These are phyloP conservation scores for Thyatira batis DNA, from an alignment of 2,888 invertebrate species.

Conservation along the genomic window DNA sequence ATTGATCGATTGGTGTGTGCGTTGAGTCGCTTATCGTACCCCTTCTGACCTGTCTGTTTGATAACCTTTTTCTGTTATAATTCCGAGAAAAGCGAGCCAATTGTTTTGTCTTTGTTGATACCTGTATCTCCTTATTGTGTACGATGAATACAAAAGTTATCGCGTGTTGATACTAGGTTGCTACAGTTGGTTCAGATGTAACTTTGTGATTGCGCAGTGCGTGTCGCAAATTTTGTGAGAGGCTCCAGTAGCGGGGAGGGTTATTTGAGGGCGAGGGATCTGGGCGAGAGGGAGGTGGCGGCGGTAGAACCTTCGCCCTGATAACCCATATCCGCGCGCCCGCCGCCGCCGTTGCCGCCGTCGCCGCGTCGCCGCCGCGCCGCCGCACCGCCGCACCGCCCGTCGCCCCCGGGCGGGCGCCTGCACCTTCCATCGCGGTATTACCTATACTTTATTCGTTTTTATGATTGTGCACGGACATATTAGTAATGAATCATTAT, in stretches of 20 bases:
- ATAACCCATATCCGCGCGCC: constrained; percentile 64
- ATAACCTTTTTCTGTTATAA: constrained; percentile 50
- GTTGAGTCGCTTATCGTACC: constrained; percentile 54
- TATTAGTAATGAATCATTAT: too few species aligned
- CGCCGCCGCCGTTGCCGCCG: constrained; percentile 37
- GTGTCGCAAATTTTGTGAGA: constrained; percentile 40
- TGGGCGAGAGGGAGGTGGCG: constrained; percentile 20
- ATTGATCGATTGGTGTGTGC: constrained; percentile 37
- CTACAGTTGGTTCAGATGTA: constrained; percentile 17
- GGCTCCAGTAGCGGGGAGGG: constrained; percentile 33
- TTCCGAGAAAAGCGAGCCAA: constrained; percentile 56
- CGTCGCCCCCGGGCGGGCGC: too few species aligned
- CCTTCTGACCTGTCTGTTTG: constrained; percentile 62
- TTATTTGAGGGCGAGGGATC: constrained; percentile 45
- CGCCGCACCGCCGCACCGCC: constrained; percentile 35
- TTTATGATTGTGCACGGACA: too few species aligned
- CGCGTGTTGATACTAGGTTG: constrained; percentile 7
- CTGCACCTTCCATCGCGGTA: constrained; percentile 23
- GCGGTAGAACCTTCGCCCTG: constrained; percentile 57
- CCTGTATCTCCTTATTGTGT: neutral
- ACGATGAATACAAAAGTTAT: neutral
- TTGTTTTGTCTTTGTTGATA: constrained; percentile 51
- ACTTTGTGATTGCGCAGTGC: constrained; percentile 41
- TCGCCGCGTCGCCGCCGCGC: constrained; percentile 33
- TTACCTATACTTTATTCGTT: too few species aligned